phyloP scores from a whole-genome alignment of 2,797 vertebrate species.

The Cossypha polioptera region DNA sequence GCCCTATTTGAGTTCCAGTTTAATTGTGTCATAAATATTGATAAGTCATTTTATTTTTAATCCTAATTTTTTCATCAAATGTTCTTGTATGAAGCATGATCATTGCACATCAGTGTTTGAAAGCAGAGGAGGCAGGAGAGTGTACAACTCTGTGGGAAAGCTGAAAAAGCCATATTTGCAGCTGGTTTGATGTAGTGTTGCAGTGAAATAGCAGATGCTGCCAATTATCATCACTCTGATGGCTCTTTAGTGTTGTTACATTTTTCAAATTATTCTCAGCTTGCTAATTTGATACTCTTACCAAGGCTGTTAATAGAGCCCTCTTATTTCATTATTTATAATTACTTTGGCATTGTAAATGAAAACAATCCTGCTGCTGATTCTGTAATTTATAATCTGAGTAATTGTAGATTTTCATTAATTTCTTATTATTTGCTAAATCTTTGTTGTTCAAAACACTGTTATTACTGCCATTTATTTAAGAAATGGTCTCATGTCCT shows the following conservation, averaged over 20 bases:
- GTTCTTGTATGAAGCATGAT: not conserved
- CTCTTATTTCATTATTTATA: constrained; percentile 17
- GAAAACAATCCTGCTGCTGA: not conserved
- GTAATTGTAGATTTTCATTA: constrained; percentile 18
- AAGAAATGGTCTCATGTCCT: not conserved
- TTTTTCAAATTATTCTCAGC: not conserved
- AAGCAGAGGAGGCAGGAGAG: not conserved
- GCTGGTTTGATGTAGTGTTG: not conserved
- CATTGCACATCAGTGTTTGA: not conserved
- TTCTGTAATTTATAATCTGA: constrained; percentile 1
- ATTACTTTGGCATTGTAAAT: constrained; percentile 29
- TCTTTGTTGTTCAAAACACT: not conserved
- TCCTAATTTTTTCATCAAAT: not conserved
- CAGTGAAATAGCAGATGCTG: constrained; percentile 16
- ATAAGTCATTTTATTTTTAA: not conserved
- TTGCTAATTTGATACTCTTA: not conserved
- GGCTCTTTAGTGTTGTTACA: not conserved
- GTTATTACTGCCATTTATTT: not conserved
- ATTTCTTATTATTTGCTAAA: not conserved
- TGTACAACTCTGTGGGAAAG: not conserved
- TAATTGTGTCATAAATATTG: not conserved
- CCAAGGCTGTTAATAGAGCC: not conserved
- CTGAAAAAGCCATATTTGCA: not conserved
- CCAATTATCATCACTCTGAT: not conserved
- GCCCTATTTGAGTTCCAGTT: not conserved